Conservation (phyloP, 2,113 vertebrate species). For the Psammodynastes pulverulentus region DNA sequence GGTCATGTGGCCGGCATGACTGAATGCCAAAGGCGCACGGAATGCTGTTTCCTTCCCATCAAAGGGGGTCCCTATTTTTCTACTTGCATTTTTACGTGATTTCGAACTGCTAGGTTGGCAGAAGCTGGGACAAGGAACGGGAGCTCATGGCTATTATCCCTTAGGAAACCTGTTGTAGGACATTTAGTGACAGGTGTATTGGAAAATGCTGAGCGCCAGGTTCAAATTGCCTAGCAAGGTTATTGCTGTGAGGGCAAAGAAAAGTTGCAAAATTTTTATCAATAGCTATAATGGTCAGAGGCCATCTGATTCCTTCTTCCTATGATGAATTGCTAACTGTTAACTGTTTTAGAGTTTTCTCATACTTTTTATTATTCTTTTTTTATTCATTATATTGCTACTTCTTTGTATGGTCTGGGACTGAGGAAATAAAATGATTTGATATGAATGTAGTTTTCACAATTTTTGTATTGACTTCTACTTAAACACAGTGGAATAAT, state of each 20-base stretch:
- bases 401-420: neutral
- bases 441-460: neutral
- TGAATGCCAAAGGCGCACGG: too few relatives aligned
- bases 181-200: neutral
- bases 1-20: too few relatives aligned
- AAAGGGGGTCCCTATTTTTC: too few relatives aligned
- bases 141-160: too few relatives aligned
- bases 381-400: neutral
- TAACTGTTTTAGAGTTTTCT: neutral
- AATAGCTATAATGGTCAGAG: neutral
- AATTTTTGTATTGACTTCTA: neutral
- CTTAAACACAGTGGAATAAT: neutral
- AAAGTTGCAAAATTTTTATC: neutral
- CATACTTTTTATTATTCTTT: neutral
- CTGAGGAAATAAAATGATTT: neutral
- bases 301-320: neutral
- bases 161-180: neutral
- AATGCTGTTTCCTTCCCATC: too few relatives aligned
- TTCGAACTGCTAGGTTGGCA: too few relatives aligned
- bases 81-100: too few relatives aligned
- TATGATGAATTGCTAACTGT: neutral
- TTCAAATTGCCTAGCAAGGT: neutral
- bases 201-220: neutral
- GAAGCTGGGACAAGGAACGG: too few relatives aligned
- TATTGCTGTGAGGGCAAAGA: neutral